Evolutionary conservation across 2,113 vertebrate species (phyloP).

Genomic region (Ceratotherium simum): DNA sequence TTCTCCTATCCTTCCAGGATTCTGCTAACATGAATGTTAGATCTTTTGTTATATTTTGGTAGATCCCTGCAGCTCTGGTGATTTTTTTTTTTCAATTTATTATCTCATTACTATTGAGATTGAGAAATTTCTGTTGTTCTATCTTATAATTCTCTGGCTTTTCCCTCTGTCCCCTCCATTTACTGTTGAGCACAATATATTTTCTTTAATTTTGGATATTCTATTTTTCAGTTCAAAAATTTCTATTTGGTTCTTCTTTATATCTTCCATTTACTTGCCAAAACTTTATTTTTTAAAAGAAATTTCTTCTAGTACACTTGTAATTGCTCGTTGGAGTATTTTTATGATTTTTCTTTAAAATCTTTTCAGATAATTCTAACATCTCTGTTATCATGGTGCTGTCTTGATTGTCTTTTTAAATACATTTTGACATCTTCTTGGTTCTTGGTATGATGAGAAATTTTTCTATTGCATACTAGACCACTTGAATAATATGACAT

Average conservation of each 20-base stretch:
- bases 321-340: not conserved
- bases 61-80: not conserved
- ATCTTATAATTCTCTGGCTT: not conserved
- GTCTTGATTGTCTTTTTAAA: not conserved
- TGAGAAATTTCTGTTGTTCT: not conserved
- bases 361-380: too few species aligned
- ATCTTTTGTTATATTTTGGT: not conserved
- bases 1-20: not conserved
- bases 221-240: not conserved
- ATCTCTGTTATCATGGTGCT: too few species aligned
- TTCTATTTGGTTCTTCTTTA: not conserved
- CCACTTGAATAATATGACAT: not conserved
- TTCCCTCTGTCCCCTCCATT: not conserved
- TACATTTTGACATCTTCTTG: not conserved
- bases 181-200: not conserved
- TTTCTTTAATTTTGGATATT: not conserved
- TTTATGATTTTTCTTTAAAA: not conserved
- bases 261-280: not conserved
- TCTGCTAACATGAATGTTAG: not conserved
- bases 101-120: not conserved
- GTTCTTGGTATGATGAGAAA: not conserved
- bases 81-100: not conserved
- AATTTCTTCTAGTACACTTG: not conserved
- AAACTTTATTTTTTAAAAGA: not conserved
- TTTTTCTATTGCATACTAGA: not conserved